Conservation (phyloP, 2,888 invertebrate genomes). For the Metallyticus violacea region DNA sequence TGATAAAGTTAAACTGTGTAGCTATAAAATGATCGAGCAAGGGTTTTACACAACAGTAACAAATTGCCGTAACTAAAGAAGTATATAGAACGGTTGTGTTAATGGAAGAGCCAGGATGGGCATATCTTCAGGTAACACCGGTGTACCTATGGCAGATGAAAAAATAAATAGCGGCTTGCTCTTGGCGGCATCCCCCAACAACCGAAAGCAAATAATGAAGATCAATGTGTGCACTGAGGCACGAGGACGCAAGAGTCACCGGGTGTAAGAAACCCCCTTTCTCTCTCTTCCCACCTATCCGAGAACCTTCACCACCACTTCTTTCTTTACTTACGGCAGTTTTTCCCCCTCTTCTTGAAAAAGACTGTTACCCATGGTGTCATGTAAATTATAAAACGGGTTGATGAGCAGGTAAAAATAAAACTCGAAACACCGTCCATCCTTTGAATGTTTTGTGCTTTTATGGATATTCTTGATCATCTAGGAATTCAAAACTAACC, state of each 20-base stretch:
- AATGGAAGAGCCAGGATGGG: too few species aligned
- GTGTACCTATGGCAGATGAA: not conserved
- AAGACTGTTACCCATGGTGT: not conserved
- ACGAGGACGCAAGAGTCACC: not conserved
- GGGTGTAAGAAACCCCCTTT: not conserved
- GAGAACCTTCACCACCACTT: not conserved
- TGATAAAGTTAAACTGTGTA: too few species aligned
- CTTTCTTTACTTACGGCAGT: not conserved
- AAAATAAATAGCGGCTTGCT: not conserved
- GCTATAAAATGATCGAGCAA: too few species aligned
- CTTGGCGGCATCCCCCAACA: not conserved
- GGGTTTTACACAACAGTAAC: too few species aligned
- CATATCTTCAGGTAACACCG: not conserved
- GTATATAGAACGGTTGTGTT: too few species aligned
- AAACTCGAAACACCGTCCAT: too few species aligned
- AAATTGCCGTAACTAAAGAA: too few species aligned
- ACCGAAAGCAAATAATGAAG: not conserved
- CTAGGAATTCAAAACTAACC: too few species aligned
- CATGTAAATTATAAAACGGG: not conserved
- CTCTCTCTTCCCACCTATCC: not conserved
- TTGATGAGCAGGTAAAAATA: not conserved
- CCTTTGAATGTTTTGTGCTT: too few species aligned
- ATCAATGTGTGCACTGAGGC: not conserved
- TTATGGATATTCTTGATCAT: too few species aligned
- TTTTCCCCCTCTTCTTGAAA: not conserved